Percentiles rank a stretch among this genome's conserved stretches.
Evolutionary conservation across 2,113 vertebrate species (phyloP).

Genomic region (Orthonyx spaldingii): DNA sequence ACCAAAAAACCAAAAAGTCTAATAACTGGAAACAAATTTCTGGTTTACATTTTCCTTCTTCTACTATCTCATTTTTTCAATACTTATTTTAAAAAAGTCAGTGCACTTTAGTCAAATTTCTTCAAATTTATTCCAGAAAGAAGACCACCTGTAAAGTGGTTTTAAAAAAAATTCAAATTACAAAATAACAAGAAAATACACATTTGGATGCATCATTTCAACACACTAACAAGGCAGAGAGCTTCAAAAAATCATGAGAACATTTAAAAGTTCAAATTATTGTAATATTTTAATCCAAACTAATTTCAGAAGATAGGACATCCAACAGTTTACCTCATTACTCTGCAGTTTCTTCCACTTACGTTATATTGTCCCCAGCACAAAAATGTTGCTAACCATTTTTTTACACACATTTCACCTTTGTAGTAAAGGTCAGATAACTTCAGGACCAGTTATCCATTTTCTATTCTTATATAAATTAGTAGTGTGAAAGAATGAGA

Average conservation of each 20-base stretch:
- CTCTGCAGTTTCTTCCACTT: background rate
- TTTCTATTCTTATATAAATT: background rate
- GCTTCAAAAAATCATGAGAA: background rate
- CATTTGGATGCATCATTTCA: background rate
- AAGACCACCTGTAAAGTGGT: background rate
- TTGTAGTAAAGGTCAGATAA: background rate
- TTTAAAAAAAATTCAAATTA: background rate
- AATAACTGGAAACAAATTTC: background rate
- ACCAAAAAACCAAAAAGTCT: background rate
- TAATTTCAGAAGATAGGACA: background rate
- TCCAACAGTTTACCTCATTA: background rate
- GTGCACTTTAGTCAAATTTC: background rate
- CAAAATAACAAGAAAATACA: background rate
- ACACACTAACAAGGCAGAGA: background rate
- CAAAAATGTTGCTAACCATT: background rate
- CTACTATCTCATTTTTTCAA: background rate
- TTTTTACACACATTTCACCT: background rate
- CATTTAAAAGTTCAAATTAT: background rate
- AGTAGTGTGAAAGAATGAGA: background rate
- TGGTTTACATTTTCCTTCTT: background rate
- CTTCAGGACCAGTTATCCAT: background rate
- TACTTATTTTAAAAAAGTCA: background rate
- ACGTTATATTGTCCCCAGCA: background rate
- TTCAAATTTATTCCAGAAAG: background rate
- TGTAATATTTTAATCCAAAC: background rate